Evolutionary conservation across 1,140 invertebrate genomes (phyloP).

Genomic region (Tetramorium parvispinum): DNA sequence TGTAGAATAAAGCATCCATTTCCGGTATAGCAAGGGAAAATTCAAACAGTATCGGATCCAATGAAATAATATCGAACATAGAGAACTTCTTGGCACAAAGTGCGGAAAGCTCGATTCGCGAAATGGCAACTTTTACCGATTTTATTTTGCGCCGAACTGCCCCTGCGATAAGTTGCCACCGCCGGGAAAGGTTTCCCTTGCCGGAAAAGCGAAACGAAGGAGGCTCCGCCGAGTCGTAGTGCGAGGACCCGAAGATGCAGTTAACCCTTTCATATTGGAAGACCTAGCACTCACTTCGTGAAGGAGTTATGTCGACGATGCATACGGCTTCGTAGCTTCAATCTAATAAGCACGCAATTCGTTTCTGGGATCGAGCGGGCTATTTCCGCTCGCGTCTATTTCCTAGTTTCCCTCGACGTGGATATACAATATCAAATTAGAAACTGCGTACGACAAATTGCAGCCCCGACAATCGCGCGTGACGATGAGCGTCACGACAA

Average conservation of each 20-base stretch:
- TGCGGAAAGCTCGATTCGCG: background rate
- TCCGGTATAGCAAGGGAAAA: background rate
- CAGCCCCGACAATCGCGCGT: constrained; percentile 25
- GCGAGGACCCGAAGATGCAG: constrained; percentile 67
- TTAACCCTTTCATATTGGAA: constrained; percentile 73
- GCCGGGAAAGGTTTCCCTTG: background rate
- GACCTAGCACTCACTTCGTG: constrained; percentile 44
- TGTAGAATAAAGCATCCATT: background rate
- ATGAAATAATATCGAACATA: constrained; percentile 14
- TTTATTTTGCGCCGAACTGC: constrained; percentile 65
- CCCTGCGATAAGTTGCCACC: constrained; percentile 59
- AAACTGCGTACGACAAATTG: constrained; percentile 35
- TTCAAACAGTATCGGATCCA: background rate
- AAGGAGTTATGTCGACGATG: constrained; percentile 66
- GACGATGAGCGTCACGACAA: constrained; percentile 11
- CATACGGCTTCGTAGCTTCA: constrained; percentile 68
- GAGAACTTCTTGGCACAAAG: background rate
- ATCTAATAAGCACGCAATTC: constrained; percentile 76
- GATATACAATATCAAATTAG: constrained; percentile 46
- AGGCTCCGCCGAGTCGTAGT: constrained; percentile 56
- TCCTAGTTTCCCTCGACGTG: constrained; percentile 30
- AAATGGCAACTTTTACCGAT: constrained; percentile 45
- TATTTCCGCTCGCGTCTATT: constrained; percentile 43
- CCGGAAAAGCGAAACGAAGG: constrained; percentile 72
- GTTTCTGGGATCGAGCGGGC: constrained; percentile 16